A percentile compares a stretch with the other conserved stretches of the same genome.
Evolutionary conservation across 2,888 invertebrate species (phyloP).

Genomic region (Pherbina coryleti): DNA sequence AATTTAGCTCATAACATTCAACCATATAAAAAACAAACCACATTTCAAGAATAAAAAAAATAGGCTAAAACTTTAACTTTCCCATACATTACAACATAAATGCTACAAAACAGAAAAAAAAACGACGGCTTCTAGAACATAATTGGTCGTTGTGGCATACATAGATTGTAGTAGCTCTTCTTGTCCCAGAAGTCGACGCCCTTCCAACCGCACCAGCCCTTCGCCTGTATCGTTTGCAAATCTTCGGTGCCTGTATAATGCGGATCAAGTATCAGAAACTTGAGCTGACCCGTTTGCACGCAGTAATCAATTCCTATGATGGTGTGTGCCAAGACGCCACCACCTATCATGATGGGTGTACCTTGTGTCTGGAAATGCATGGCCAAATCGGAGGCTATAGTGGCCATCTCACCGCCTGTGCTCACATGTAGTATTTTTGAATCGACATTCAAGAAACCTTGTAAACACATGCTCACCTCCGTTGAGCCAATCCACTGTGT

Average conservation of each 20-base stretch:
- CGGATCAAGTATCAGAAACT: conserved; percentile 97
- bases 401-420: conserved; percentile 85
- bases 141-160: conserved; percentile 80
- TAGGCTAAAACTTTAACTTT: neutral
- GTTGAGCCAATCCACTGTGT: conserved; percentile 98
- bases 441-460: conserved; percentile 81
- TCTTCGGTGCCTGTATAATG: conserved; percentile 95
- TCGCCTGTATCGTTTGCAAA: conserved; percentile 77
- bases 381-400: conserved; percentile 84
- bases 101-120: conserved; percentile 12
- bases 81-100: conserved; percentile 4
- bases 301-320: conserved; percentile 95
- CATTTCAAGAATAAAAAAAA: neutral
- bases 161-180: conserved; percentile 95
- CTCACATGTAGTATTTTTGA: conserved; percentile 87
- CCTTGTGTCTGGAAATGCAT: conserved; percentile 94
- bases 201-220: conserved; percentile 99
- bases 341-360: conserved; percentile 99
- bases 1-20: neutral
- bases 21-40: neutral
- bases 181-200: conserved; percentile 94
- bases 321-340: conserved; percentile 97
- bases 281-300: conserved; percentile 81
- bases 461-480: conserved; percentile 93
- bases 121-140: conserved; percentile 55